Conservation (phyloP, 23 tunicate species). For the Clavelina lepadiformis region DNA sequence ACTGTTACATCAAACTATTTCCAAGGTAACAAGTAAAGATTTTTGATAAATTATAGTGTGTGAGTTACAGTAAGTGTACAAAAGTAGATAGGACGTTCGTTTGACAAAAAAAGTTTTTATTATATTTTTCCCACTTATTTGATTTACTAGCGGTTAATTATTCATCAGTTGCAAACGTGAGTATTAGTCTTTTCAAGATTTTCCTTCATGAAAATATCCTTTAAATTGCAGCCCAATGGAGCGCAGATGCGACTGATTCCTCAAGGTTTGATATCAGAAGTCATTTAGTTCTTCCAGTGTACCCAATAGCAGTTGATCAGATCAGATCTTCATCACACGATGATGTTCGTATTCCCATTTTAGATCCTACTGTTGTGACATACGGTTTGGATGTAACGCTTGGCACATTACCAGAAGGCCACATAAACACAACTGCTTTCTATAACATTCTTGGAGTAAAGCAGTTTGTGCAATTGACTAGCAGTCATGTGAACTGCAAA, state of each 20-base stretch:
- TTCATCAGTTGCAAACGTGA: too few relatives aligned
- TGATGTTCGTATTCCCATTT: neutral
- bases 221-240: slow-evolving; percentile 20
- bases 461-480: slow-evolving; percentile 6
- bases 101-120: too few relatives aligned
- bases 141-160: too few relatives aligned
- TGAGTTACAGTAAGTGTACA: too few relatives aligned
- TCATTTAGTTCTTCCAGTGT: neutral
- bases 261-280: neutral
- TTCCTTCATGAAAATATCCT: too few relatives aligned
- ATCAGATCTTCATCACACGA: neutral
- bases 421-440: slow-evolving; percentile 8
- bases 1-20: slow-evolving; percentile 3
- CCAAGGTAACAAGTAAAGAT: slow-evolving; percentile 22
- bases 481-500: neutral
- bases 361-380: neutral
- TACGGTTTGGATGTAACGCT: slow-evolving; percentile 14
- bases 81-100: too few relatives aligned
- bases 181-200: too few relatives aligned
- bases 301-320: neutral
- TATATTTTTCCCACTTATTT: too few relatives aligned
- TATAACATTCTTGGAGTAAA: neutral
- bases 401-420: slow-evolving; percentile 13
- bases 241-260: slow-evolving; percentile 11
- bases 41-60: too few relatives aligned